Conservation (phyloP, 2,113 vertebrate species). For the Siniperca knerii region DNA sequence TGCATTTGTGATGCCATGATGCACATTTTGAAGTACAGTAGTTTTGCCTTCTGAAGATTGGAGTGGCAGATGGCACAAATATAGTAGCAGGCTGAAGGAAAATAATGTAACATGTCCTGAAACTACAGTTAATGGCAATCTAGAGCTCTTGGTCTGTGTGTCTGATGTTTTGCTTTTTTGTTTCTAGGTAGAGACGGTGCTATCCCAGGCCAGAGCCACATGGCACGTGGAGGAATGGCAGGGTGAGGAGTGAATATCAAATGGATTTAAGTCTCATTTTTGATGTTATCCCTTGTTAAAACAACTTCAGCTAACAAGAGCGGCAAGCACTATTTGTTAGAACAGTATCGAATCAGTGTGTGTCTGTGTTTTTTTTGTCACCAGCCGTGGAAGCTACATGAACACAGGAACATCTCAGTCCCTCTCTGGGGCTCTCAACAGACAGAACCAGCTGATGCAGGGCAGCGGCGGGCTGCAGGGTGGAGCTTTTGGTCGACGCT, state of each 20-base stretch:
- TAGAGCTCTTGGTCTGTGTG: too few species aligned
- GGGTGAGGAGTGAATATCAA: slow-evolving; percentile 80
- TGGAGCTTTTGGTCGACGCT: slow-evolving; percentile 86
- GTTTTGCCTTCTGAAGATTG: neutral
- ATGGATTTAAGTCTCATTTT: neutral
- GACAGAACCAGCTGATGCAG: slow-evolving; percentile 85
- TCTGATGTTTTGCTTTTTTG: neutral
- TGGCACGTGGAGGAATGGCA: slow-evolving; percentile 87
- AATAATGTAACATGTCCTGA: neutral
- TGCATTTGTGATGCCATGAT: neutral
- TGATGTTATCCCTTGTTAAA: neutral
- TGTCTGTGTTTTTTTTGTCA: neutral
- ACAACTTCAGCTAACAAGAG: neutral
- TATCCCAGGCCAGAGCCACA: slow-evolving; percentile 86
- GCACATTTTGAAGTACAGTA: neutral
- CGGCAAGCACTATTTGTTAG: rapidly evolving
- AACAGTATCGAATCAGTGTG: neutral
- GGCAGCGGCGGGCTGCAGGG: slow-evolving; percentile 81
- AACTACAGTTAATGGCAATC: neutral
- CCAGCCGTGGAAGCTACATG: slow-evolving; percentile 88
- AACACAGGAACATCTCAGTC: slow-evolving; percentile 87
- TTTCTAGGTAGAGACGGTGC: slow-evolving; percentile 87
- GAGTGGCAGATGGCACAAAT: neutral
- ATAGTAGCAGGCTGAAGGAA: neutral
- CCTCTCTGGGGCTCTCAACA: slow-evolving; percentile 82